Evolutionary conservation across 2,888 invertebrate genomes (phyloP).

Genomic region (Leptinotarsa rubiginosa): DNA sequence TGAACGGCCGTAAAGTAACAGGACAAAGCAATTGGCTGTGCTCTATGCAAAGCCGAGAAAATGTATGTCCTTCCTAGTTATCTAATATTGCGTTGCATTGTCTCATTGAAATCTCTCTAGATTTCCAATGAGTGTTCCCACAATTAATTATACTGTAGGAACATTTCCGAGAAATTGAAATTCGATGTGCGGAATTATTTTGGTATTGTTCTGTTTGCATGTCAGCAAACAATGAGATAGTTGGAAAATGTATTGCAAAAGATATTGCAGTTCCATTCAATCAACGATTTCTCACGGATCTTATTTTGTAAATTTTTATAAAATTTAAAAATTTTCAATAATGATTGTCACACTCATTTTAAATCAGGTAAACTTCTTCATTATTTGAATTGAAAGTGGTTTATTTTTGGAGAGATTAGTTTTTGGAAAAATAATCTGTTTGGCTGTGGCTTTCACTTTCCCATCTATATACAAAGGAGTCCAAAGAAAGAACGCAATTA

Average conservation of each 20-base stretch:
- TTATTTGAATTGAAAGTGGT: no score
- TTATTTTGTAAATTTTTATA: neutral
- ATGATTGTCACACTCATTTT: no score
- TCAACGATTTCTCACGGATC: neutral
- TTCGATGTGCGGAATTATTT: neutral
- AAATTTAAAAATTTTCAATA: no score
- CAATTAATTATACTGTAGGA: conserved; percentile 1
- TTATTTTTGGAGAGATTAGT: no score
- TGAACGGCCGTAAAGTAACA: neutral
- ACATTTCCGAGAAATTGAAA: conserved; percentile 16
- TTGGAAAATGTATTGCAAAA: neutral
- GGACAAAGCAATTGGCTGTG: neutral
- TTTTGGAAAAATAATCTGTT: no score
- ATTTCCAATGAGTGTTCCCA: conserved; percentile 13
- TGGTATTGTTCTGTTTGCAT: conserved; percentile 4
- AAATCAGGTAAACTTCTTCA: no score
- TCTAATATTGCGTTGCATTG: conserved; percentile 14
- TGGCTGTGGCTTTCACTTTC: no score
- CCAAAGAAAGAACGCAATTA: no score
- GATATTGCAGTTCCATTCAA: neutral
- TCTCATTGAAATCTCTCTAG: neutral
- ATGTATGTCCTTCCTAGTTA: neutral
- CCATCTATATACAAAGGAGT: no score
- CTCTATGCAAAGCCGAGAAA: neutral
- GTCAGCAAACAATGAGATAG: conserved; percentile 8